These are phyloP conservation scores for Chrosomus eos DNA, from an alignment of 2,797 vertebrate genomes.

Conservation along the genomic window DNA sequence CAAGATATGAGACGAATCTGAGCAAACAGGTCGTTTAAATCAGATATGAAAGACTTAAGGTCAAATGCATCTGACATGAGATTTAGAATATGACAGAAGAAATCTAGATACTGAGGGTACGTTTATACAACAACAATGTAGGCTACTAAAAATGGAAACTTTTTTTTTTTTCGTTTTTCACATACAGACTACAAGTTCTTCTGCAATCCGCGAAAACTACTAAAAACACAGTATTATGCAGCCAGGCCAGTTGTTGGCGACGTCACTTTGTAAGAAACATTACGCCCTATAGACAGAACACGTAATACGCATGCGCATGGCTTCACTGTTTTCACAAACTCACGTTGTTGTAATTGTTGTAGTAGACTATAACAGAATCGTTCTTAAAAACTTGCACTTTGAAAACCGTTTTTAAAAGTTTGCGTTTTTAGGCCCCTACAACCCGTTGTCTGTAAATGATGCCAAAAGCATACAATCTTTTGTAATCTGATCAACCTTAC, in stretches of 20 bases:
- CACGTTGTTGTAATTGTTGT: background rate
- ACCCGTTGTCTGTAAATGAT: background rate
- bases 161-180: background rate
- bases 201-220: no score
- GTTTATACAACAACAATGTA: background rate
- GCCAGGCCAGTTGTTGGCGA: no score
- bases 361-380: background rate
- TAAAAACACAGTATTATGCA: background rate
- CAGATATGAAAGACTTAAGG: constrained; percentile 35
- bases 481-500: background rate
- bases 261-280: background rate
- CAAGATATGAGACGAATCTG: background rate
- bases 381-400: background rate
- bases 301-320: background rate
- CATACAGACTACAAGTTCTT: background rate
- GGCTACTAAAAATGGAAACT: background rate
- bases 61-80: constrained; percentile 22
- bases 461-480: background rate
- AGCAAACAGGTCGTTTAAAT: background rate
- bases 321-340: background rate
- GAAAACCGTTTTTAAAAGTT: background rate
- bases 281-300: background rate
- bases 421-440: background rate
- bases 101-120: background rate
- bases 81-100: constrained; percentile 40